phyloP scores from a whole-genome alignment of 1,140 invertebrate genomes.

The Drusus annulatus region DNA sequence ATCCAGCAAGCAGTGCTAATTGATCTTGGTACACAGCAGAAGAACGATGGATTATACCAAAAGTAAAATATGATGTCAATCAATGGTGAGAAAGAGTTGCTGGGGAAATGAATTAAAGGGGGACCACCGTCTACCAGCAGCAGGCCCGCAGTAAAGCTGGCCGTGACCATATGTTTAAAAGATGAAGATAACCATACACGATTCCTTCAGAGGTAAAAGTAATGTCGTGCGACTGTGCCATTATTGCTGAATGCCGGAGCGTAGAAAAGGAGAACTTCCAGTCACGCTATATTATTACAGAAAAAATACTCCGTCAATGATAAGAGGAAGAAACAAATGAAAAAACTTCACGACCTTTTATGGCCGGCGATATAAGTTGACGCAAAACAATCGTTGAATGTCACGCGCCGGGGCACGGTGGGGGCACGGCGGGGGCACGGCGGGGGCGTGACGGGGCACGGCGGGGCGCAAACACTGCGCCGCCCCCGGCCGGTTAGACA shows the following conservation, averaged over 20 bases:
- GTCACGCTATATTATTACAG: constrained; percentile 53
- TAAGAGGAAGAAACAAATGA: constrained; percentile 52
- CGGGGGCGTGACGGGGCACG: no score
- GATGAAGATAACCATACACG: constrained; percentile 18
- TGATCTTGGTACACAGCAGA: no score
- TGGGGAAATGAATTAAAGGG: no score
- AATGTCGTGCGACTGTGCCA: constrained; percentile 24
- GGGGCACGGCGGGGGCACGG: neutral
- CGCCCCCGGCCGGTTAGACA: neutral
- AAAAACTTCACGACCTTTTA: constrained; percentile 54
- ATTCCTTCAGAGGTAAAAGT: neutral
- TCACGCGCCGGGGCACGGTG: neutral
- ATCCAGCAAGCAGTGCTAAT: no score
- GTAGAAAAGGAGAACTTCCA: constrained; percentile 34
- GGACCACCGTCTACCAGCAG: no score
- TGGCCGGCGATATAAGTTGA: constrained; percentile 48
- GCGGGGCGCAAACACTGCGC: neutral
- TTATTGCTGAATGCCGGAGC: constrained; percentile 38
- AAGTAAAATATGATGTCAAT: no score
- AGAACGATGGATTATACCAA: no score
- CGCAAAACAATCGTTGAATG: constrained; percentile 43
- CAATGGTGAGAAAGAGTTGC: no score
- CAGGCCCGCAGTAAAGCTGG: neutral
- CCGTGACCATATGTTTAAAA: constrained; percentile 11
- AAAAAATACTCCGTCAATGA: constrained; percentile 51